These are phyloP conservation scores for Venturia canescens DNA, from an alignment of 1,140 invertebrate genomes.

Conservation along the genomic window DNA sequence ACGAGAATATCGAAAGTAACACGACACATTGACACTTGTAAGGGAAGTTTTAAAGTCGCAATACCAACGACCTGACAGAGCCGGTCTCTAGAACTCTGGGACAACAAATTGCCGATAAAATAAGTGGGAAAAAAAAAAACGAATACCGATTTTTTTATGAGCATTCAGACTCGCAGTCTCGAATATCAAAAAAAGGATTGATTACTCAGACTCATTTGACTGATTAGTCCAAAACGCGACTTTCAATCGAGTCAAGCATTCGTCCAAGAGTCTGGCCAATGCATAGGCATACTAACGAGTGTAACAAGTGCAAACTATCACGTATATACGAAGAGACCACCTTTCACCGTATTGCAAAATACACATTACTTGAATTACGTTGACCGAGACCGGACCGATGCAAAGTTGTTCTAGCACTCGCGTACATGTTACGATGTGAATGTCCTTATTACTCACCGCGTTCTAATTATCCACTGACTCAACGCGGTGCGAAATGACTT, in stretches of 20 bases:
- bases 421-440: background rate
- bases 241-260: constrained; percentile 20
- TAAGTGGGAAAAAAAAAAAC: background rate
- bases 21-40: background rate
- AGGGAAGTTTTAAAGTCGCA: background rate
- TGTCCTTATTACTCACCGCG: constrained; percentile 14
- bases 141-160: background rate
- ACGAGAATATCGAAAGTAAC: background rate
- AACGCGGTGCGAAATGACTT: background rate
- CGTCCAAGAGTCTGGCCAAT: background rate
- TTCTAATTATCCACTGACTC: background rate
- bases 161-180: background rate
- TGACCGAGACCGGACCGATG: constrained; percentile 25
- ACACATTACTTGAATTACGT: constrained; percentile 26
- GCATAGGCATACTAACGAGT: background rate
- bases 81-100: no score
- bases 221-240: background rate
- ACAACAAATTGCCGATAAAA: background rate
- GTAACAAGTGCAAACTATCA: background rate
- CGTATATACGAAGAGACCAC: constrained; percentile 20
- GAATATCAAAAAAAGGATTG: background rate
- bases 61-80: background rate
- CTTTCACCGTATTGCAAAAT: constrained; percentile 48
- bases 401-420: constrained; percentile 36
- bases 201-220: background rate